A percentile compares a stretch with the other conserved stretches of the same genome.
These are phyloP conservation scores for Manacus vitellinus DNA, from an alignment of 2,113 vertebrate genomes.

Conservation along the genomic window DNA sequence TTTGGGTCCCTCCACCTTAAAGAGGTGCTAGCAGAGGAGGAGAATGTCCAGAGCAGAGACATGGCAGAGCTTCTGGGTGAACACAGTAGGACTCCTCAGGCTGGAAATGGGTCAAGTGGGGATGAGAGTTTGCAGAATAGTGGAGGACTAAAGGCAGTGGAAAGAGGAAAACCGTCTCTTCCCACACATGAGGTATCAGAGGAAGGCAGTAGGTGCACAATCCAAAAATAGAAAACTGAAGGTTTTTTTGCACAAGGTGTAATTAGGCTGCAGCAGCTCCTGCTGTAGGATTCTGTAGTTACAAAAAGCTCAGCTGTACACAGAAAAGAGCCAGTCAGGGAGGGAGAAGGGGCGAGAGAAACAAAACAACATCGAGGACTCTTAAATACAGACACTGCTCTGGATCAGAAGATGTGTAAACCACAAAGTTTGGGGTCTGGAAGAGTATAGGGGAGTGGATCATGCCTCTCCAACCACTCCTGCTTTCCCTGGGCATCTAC, in stretches of 20 bases:
- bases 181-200: neutral
- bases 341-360: neutral
- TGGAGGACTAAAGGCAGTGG: neutral
- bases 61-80: neutral
- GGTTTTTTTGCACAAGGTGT: neutral
- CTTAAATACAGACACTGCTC: neutral
- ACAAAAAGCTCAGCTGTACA: neutral
- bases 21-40: neutral
- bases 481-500: neutral
- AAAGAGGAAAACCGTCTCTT: neutral
- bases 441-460: neutral
- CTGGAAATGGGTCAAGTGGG: neutral
- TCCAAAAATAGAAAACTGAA: neutral
- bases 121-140: neutral
- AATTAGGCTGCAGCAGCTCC: conserved; percentile 11
- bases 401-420: neutral
- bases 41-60: neutral
- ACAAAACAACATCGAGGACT: neutral
- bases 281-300: neutral
- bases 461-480: neutral
- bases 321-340: neutral
- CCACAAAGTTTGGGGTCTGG: neutral
- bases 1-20: neutral
- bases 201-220: neutral
- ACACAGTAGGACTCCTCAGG: neutral